Percentiles rank a stretch among this genome's conserved stretches.
These are phyloP conservation scores for Neolamprologus cancellatus DNA, from an alignment of 2,113 vertebrate genomes.

Conservation along the genomic window DNA sequence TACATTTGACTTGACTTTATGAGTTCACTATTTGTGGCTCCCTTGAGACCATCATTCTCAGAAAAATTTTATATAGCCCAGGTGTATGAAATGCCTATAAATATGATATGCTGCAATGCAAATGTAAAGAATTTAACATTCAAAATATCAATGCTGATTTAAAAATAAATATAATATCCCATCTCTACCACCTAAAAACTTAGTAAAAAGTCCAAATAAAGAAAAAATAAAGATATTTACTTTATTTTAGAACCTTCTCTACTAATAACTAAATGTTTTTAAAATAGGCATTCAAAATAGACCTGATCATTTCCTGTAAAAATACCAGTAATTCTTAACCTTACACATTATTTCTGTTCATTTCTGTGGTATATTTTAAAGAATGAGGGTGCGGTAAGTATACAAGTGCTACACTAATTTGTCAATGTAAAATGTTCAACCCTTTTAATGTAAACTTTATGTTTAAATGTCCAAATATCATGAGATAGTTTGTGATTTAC, in stretches of 20 bases:
- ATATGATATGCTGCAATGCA: neutral
- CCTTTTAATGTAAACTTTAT: neutral
- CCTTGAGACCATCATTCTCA: neutral
- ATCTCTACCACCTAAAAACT: neutral
- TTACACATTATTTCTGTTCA: neutral
- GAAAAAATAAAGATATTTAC: neutral
- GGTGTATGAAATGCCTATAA: neutral
- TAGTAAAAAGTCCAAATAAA: neutral
- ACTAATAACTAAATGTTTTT: neutral
- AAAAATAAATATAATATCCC: neutral
- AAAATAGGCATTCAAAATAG: constrained; percentile 3
- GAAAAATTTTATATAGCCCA: neutral
- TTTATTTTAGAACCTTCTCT: neutral
- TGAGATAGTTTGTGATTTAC: neutral
- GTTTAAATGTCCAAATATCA: neutral
- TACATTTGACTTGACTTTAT: neutral
- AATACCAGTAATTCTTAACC: neutral
- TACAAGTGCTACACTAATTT: neutral
- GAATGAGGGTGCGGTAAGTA: neutral
- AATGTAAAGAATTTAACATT: neutral
- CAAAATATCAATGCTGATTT: neutral
- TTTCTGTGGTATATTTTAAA: neutral
- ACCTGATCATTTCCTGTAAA: neutral
- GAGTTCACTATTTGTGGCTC: neutral
- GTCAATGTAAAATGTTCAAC: neutral